These are phyloP conservation scores for Phymorhynchus buccinoides DNA, from an alignment of 1,140 invertebrate species.

Conservation along the genomic window DNA sequence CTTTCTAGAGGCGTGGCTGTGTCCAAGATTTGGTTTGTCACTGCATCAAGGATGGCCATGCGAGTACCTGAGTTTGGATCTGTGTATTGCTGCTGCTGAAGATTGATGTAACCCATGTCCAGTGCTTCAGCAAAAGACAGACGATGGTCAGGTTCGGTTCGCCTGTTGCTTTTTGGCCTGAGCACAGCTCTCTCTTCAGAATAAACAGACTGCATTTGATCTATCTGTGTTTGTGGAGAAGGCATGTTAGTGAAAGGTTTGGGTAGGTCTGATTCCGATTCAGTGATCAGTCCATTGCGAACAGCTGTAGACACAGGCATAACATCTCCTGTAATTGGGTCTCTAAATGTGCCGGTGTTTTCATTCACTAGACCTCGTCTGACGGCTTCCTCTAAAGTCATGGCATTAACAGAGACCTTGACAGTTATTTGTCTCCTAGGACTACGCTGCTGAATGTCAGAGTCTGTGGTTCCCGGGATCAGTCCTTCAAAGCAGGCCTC, in stretches of 20 bases:
- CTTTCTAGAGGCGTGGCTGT: constrained; percentile 64
- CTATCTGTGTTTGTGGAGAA: not conserved
- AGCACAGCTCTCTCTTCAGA: constrained; percentile 36
- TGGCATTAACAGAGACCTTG: constrained; percentile 1
- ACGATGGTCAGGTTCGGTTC: constrained; percentile 44
- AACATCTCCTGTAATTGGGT: constrained; percentile 85
- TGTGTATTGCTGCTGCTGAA: constrained; percentile 80
- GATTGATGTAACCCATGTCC: constrained; percentile 81
- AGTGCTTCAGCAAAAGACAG: constrained; percentile 69
- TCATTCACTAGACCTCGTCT: constrained; percentile 82
- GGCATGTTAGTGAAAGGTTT: constrained; percentile 35
- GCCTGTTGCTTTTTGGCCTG: constrained; percentile 40
- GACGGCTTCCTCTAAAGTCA: constrained; percentile 63
- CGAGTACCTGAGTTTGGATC: constrained; percentile 87
- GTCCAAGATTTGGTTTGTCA: constrained; percentile 85
- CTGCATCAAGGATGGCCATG: constrained; percentile 86
- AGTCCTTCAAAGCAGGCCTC: constrained; percentile 66
- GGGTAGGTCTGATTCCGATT: constrained; percentile 32
- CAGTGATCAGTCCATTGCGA: constrained; percentile 74
- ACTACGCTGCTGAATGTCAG: constrained; percentile 30
- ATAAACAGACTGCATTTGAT: constrained; percentile 10
- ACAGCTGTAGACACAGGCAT: constrained; percentile 88
- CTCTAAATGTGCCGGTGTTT: constrained; percentile 80
- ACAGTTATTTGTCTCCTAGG: constrained; percentile 21
- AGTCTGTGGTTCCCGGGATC: constrained; percentile 54